Evolutionary conservation across 2,797 vertebrate genomes (phyloP).

Genomic region (Picus viridis): DNA sequence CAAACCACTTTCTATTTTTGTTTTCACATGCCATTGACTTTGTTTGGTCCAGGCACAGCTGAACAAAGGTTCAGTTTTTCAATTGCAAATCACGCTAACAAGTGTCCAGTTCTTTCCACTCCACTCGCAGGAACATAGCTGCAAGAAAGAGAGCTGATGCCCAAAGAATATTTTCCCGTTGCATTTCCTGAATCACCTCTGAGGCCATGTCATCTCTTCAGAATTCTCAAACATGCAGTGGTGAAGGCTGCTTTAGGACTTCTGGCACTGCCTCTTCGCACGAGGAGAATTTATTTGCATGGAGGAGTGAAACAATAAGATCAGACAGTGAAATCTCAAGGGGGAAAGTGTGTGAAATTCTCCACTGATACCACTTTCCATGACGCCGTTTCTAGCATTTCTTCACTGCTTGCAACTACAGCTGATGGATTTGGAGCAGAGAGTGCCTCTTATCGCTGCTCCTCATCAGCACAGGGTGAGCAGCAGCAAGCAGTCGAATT

Average conservation of each 20-base stretch:
- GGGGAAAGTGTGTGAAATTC: slow-evolving; percentile 36
- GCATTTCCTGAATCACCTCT: neutral
- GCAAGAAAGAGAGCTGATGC: neutral
- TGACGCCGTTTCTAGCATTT: slow-evolving; percentile 9
- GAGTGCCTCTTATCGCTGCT: neutral
- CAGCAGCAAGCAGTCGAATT: slow-evolving; percentile 27
- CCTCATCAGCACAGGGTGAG: neutral
- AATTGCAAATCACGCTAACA: slow-evolving; percentile 34
- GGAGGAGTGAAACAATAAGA: neutral
- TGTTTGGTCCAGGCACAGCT: neutral
- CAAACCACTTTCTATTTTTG: slow-evolving; percentile 40
- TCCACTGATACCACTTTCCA: slow-evolving; percentile 8
- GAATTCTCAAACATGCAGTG: neutral
- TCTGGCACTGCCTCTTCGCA: neutral
- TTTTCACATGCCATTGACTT: slow-evolving; percentile 47
- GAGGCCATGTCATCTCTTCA: neutral
- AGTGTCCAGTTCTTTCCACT: neutral
- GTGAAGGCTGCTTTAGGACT: neutral
- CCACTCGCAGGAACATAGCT: neutral
- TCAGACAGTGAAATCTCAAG: slow-evolving; percentile 30
- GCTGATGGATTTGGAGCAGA: neutral
- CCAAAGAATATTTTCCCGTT: neutral
- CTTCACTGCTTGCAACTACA: slow-evolving; percentile 6
- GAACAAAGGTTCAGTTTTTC: neutral
- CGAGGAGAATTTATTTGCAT: slow-evolving; percentile 28